Percentiles rank a stretch among this genome's conserved stretches.
phyloP scores from a whole-genome alignment of 2,113 vertebrate genomes.

The Dermatemys mawii region DNA sequence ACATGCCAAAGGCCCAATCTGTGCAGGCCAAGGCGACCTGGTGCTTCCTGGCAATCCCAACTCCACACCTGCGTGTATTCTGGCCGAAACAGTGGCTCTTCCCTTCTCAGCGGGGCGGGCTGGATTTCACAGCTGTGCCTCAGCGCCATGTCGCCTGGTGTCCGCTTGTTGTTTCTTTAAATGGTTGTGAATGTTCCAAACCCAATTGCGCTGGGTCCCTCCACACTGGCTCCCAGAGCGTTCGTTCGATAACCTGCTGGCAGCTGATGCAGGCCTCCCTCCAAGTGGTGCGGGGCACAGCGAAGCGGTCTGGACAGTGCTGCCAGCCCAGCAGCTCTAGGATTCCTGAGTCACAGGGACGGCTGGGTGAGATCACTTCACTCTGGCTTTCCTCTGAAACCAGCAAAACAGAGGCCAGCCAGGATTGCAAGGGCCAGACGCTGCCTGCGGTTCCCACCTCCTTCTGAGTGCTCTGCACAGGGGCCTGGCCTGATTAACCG shows the following conservation, averaged over 20 bases:
- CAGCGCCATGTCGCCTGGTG: background rate
- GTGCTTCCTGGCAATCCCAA: background rate
- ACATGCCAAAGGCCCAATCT: background rate
- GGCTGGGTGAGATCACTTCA: too few relatives aligned
- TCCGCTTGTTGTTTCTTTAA: background rate
- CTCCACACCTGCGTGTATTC: background rate
- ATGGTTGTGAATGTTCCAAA: background rate
- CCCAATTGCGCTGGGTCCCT: background rate
- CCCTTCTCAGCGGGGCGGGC: background rate
- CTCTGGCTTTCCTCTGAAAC: background rate
- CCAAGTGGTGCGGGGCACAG: background rate
- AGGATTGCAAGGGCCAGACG: background rate
- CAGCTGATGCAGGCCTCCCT: background rate
- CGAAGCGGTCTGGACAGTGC: background rate
- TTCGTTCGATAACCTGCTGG: background rate
- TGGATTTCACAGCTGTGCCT: background rate
- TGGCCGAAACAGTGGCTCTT: background rate
- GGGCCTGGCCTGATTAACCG: background rate
- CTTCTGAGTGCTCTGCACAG: background rate
- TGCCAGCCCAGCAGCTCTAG: background rate
- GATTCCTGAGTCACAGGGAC: background rate
- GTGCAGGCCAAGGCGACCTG: background rate
- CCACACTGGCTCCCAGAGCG: background rate
- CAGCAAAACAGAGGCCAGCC: background rate
- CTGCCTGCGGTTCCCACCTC: background rate